Base-by-base conservation (phyloP, 37 sponge, comb jelly and placozoan species). In the Beroe forskalii region DNA sequence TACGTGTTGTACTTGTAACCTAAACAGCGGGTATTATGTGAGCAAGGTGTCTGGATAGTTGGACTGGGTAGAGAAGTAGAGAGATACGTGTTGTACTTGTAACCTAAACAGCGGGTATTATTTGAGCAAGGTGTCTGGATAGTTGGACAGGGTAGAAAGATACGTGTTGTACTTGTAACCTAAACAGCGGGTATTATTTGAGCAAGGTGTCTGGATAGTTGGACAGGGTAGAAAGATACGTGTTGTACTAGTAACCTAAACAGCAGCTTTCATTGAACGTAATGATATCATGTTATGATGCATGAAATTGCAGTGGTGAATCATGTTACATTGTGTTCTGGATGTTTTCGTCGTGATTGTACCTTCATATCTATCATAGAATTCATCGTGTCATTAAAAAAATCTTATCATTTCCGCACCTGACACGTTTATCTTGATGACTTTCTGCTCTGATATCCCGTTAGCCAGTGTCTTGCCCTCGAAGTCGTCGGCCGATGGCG, bases 191-290 rank as follows among this genome's bases (percentile, higher is more conserved):
- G n/a, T n/a, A n/a, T n/a, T n/a, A n/a, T n/a, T n/a, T n/a, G 1
- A 80, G 86, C 35, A 80, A 37, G 30, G 86, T 80, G 48, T 80
- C 86, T 43, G 86, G 86, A 43, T 80, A 80, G 86, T 80, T 80
- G 12, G 44, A 33, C 86, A 80, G 40, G n/a, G 86, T 80, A 25
- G 86, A 80, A 2, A 80, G 55, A 27, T 80, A 80, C 2, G 86
- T 80, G 86, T 80, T 33, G 35, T 38, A 80, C 86, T 80, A 42
- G 86, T 80, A 80, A 6, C 86, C 86, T 80, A 30, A 38, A 38
- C 12, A 20, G 39, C 75, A 12, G 75, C 12, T 4, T 39, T 72
- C 9, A 35, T 39, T 1, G 9, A 72, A 39, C 35, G n/a, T n/a
- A n/a, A n/a, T n/a, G n/a, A n/a, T n/a, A n/a, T n/a, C n/a, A n/a